These are phyloP conservation scores for Galerucella pusilla DNA, from an alignment of 2,888 invertebrate species.

Conservation along the genomic window DNA sequence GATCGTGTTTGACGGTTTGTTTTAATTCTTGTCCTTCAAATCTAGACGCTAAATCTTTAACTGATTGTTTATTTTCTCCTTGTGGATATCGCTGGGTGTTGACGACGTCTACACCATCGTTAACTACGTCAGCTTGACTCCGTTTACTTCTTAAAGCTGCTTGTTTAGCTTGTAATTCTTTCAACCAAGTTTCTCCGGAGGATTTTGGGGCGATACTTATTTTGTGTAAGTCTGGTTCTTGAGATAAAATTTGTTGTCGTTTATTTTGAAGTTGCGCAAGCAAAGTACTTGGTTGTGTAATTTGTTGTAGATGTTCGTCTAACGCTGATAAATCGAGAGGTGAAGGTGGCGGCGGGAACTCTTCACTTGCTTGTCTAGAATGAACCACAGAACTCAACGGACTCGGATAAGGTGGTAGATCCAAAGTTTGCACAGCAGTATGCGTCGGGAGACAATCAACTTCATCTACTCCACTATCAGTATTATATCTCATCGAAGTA, in stretches of 20 bases:
- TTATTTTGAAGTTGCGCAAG: slow-evolving; percentile 74
- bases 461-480: slow-evolving; percentile 70
- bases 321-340: slow-evolving; percentile 77
- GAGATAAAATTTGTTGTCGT: slow-evolving; percentile 71
- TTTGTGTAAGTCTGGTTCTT: slow-evolving; percentile 59
- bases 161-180: slow-evolving; percentile 84
- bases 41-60: slow-evolving; percentile 83
- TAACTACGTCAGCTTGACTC: slow-evolving; percentile 63
- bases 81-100: slow-evolving; percentile 52
- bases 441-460: slow-evolving; percentile 73
- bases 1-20: slow-evolving; percentile 34
- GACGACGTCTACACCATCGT: slow-evolving; percentile 53
- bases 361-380: slow-evolving; percentile 88
- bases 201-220: slow-evolving; percentile 55
- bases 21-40: slow-evolving; percentile 72
- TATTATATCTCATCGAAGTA: slow-evolving; percentile 61
- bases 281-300: slow-evolving; percentile 63
- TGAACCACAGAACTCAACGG: slow-evolving; percentile 81
- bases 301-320: slow-evolving; percentile 67
- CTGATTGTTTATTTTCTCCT: slow-evolving; percentile 66
- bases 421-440: slow-evolving; percentile 65
- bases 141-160: slow-evolving; percentile 71
- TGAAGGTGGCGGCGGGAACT: slow-evolving; percentile 90
- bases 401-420: slow-evolving; percentile 84
- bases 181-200: slow-evolving; percentile 75